Conservation (phyloP, 2,113 vertebrate species). For the Micromys minutus region DNA sequence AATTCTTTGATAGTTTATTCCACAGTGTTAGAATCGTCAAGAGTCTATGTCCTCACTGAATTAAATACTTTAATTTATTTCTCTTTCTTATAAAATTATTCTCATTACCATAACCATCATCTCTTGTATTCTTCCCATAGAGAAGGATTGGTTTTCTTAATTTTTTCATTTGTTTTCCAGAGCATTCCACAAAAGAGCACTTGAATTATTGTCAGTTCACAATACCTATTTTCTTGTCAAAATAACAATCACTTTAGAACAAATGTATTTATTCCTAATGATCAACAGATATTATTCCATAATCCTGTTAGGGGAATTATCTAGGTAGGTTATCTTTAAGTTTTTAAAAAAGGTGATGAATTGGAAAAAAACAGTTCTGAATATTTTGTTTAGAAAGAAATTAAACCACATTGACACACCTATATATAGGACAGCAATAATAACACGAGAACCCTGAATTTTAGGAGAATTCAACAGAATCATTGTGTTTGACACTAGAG, state of each 20-base stretch:
- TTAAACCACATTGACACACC: neutral
- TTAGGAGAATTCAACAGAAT: neutral
- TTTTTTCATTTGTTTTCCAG: neutral
- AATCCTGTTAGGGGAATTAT: neutral
- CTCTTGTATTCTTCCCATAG: neutral
- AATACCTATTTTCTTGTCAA: neutral
- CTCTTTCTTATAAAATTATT: neutral
- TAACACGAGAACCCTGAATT: neutral
- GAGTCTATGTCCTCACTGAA: neutral
- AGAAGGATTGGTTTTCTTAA: neutral
- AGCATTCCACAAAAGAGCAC: neutral
- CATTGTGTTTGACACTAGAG: accelerated
- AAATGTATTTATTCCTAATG: neutral
- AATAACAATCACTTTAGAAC: neutral
- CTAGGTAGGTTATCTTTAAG: neutral
- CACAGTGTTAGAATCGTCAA: neutral
- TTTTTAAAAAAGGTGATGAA: neutral
- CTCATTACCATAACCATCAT: neutral
- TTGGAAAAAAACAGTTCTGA: neutral
- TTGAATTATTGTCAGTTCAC: neutral
- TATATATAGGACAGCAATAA: neutral
- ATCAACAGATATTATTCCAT: neutral
- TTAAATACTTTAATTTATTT: neutral
- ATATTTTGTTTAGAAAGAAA: neutral
- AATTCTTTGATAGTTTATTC: neutral